phyloP scores from a whole-genome alignment of 1,140 invertebrate species.

The Heliconius melpomene region DNA sequence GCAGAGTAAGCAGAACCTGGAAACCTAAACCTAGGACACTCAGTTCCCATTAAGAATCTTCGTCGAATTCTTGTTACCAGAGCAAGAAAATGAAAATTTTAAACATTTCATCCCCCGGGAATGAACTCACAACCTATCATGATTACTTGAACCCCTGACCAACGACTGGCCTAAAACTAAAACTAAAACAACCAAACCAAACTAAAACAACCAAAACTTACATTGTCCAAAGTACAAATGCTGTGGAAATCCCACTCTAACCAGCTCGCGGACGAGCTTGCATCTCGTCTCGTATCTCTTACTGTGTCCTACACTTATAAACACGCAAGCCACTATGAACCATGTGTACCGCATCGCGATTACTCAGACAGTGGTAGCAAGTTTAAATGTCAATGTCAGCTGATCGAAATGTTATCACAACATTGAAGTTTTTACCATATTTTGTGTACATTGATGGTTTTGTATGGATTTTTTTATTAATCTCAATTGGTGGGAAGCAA shows the following conservation, averaged over 20 bases:
- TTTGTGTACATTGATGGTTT: constrained; percentile 10
- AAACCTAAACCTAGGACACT: neutral
- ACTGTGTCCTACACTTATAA: constrained; percentile 31
- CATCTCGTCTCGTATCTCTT: constrained; percentile 60
- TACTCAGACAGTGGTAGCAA: constrained; percentile 31
- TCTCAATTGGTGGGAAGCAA: neutral
- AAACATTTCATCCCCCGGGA: no score
- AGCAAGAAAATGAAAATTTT: no score
- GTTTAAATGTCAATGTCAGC: constrained; percentile 53
- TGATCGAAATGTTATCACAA: constrained; percentile 24
- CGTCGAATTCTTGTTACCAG: neutral
- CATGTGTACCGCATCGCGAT: constrained; percentile 32
- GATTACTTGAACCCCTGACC: no score
- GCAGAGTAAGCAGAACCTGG: neutral
- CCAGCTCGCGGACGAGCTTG: constrained; percentile 58
- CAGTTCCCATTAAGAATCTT: no score
- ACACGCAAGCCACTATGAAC: constrained; percentile 39
- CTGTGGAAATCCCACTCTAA: constrained; percentile 55
- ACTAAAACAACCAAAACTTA: constrained; percentile 44
- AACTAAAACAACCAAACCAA: no score
- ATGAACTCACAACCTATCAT: no score
- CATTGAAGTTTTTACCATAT: neutral
- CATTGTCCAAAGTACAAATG: constrained; percentile 64
- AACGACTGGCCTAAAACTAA: no score
- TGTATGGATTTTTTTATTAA: neutral